Conservation (phyloP, 2,113 vertebrate genomes). For the Amblyopsis rosae region DNA sequence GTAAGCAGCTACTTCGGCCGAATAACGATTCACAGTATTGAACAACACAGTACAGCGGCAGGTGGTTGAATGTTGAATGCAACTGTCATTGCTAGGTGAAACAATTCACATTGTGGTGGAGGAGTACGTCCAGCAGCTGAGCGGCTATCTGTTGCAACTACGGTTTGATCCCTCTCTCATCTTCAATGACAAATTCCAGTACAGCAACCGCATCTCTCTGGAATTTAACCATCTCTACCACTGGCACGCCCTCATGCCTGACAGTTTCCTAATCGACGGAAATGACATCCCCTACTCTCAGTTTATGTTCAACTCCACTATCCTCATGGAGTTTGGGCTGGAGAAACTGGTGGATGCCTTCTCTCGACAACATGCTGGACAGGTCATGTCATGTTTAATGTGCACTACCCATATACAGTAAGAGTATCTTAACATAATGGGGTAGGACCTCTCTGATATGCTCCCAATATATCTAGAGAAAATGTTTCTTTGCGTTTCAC, state of each 20-base stretch:
- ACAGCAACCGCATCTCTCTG: constrained; percentile 89
- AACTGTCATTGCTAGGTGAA: constrained; percentile 79
- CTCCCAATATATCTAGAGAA: too few species aligned
- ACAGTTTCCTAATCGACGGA: constrained; percentile 83
- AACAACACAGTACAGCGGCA: too few species aligned
- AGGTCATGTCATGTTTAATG: constrained; percentile 73
- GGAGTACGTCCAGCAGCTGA: constrained; percentile 95
- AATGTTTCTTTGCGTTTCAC: too few species aligned
- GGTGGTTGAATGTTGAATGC: too few species aligned
- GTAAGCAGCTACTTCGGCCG: too few species aligned
- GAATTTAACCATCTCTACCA: constrained; percentile 96
- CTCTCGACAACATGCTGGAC: constrained; percentile 85
- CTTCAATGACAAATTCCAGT: constrained; percentile 86
- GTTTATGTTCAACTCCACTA: constrained; percentile 91
- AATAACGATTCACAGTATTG: too few species aligned
- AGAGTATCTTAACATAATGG: too few species aligned
- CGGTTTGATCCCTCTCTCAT: constrained; percentile 91
- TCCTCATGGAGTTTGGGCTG: constrained; percentile 84
- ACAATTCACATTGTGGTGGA: constrained; percentile 91
- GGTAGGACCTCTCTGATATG: too few species aligned
- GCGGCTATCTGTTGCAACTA: constrained; percentile 86
- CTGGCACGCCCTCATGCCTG: constrained; percentile 95
- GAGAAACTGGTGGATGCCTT: constrained; percentile 90
- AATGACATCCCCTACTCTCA: constrained; percentile 80
- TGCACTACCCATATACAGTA: too few species aligned